These are phyloP conservation scores for Antidorcas marsupialis DNA, from an alignment of 2,113 vertebrate species.

Conservation along the genomic window DNA sequence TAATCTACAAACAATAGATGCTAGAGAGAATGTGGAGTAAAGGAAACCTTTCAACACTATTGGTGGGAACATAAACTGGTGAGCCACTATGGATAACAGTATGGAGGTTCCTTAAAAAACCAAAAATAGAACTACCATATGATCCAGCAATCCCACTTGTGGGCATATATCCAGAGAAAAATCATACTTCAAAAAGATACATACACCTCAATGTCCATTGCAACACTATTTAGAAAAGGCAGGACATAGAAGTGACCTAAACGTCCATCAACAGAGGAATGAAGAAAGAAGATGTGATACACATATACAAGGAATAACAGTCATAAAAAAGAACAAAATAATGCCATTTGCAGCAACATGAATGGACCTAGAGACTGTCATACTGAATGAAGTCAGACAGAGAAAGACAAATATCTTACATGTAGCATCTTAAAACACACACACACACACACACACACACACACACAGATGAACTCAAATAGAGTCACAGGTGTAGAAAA, in stretches of 20 bases:
- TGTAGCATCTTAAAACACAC: background rate
- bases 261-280: background rate
- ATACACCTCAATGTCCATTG: background rate
- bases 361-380: background rate
- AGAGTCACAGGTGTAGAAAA: background rate
- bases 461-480: background rate
- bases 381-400: background rate
- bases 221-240: background rate
- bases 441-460: background rate
- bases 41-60: background rate
- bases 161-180: background rate
- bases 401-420: background rate
- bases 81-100: background rate
- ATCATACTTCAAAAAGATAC: background rate
- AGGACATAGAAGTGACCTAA: background rate
- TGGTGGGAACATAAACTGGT: background rate
- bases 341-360: background rate
- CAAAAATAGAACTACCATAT: background rate
- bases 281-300: background rate
- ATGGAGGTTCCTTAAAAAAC: background rate
- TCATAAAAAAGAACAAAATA: background rate
- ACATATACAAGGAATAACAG: background rate
- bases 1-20: background rate
- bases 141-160: background rate
- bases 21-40: background rate